Evolutionary conservation across 2,113 vertebrate species (phyloP), one percentile per base, ranked within the genome.

Genomic region (Platichthys stellatus): DNA sequence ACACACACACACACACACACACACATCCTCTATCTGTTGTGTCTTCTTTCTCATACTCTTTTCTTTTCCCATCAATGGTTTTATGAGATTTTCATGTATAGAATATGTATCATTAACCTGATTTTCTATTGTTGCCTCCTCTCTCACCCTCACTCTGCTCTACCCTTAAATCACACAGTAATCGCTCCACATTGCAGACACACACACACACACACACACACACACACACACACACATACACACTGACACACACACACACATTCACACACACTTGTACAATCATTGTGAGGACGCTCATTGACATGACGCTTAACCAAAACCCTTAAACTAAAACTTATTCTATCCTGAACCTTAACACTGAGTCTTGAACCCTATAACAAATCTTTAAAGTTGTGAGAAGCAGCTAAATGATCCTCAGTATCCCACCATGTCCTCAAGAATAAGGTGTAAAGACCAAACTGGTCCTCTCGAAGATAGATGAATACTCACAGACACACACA

Each of bases 101-200:
- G 74, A 76, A 63, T 65, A 81, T 74, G 67, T 87, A 74, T 80
- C 78, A 89, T 81, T 84, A 73, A 75, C 76, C 81, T 86, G 85
- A 91, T 83, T 89, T 88, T 76, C 70, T 76, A 78, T 83, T 72
- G 75, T 86, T 76, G 72, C 15, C 54, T 72, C 74, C 65, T 76
- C 76, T 86, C 74, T 88, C 84, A 81, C 76, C 74, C 61, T 77
- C 70, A 45, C 75, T 81, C 83, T 66, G 45, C 53, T 74, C 59
- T 53, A 38, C 74, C 86, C 82, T 85, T 84, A 76, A 89, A 88
- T 88, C 81, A 89, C 80, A 82, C 74, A 63, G 80, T 83, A 82
- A 86, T 88, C 24, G 2, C 74, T 81, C n/a, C 62, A 65, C 43
- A 60, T 47, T 47, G 6, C 26, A 6, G n/a, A n/a, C 45, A 35